Percentiles rank a stretch among this genome's conserved stretches.
Conservation (phyloP, 35 echinoderm and acorn worm genomes). For the Amphiura filiformis region DNA sequence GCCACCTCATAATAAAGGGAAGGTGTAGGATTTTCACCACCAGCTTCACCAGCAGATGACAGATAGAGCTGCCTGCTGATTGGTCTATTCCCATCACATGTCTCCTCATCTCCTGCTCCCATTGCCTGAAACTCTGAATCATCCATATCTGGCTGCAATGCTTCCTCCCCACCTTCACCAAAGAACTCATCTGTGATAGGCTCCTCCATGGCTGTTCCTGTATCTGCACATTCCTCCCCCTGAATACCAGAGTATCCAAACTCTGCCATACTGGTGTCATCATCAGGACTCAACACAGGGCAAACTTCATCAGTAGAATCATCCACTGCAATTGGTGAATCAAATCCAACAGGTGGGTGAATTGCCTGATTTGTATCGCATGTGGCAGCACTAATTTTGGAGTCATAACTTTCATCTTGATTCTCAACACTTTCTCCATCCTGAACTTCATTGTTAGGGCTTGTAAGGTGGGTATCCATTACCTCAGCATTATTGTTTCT, state of each 20-base stretch:
- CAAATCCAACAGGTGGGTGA: no score
- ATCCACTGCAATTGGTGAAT: neutral
- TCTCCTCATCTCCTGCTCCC: neutral
- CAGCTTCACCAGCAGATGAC: conserved; percentile 8
- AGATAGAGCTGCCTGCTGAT: conserved; percentile 1
- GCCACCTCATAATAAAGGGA: conserved; percentile 22
- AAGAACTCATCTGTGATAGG: neutral
- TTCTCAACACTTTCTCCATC: neutral
- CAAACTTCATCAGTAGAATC: neutral
- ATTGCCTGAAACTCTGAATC: neutral
- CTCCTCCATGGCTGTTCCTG: neutral
- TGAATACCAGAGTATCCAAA: neutral
- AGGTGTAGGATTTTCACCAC: conserved; percentile 7
- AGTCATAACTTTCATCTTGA: no score
- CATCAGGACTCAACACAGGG: neutral
- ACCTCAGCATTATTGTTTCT: neutral
- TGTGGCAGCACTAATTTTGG: no score
- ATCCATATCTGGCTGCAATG: neutral
- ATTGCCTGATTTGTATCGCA: no score
- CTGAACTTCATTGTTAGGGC: neutral
- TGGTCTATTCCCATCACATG: neutral
- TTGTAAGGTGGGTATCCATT: neutral
- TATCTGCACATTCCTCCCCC: neutral
- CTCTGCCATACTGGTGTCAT: neutral
- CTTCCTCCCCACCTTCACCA: neutral